Conservation (phyloP, 2,888 invertebrate genomes). For the Limnephilus auricula region DNA sequence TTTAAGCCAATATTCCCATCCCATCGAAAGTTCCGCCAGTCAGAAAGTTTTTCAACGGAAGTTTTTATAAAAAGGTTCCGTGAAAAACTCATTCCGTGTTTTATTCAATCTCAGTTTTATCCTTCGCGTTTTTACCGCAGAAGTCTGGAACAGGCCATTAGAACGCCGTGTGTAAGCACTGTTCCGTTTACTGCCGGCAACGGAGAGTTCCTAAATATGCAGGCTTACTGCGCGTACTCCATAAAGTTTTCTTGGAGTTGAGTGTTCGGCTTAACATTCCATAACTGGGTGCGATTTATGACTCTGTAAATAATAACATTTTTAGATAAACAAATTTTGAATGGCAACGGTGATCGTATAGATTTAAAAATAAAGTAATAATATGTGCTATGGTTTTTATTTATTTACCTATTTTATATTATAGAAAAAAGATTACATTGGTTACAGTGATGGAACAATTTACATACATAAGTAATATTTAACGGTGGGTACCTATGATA, state of each 20-base stretch:
- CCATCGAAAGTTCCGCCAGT: background rate
- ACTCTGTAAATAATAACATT: background rate
- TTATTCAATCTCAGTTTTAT: slow-evolving; percentile 15
- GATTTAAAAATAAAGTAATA: background rate
- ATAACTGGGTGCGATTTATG: background rate
- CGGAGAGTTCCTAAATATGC: slow-evolving; percentile 7
- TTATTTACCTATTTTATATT: too few species aligned
- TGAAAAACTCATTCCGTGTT: slow-evolving; percentile 5
- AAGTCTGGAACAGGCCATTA: slow-evolving; percentile 23
- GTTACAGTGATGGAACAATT: too few species aligned
- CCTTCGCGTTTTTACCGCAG: background rate
- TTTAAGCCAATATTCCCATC: background rate
- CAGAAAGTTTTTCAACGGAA: background rate
- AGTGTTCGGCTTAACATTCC: background rate
- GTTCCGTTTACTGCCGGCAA: background rate
- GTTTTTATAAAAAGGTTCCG: background rate
- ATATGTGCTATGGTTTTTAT: background rate
- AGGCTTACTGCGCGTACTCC: slow-evolving; percentile 24
- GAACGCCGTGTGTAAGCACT: slow-evolving; percentile 15
- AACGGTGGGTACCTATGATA: too few species aligned
- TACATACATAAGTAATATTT: too few species aligned
- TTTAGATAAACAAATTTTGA: background rate
- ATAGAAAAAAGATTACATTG: too few species aligned
- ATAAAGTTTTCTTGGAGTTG: background rate
- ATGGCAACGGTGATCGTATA: too few species aligned